Evolutionary conservation across 2,888 invertebrate genomes (phyloP).

Genomic region (Eupithecia exiguata): DNA sequence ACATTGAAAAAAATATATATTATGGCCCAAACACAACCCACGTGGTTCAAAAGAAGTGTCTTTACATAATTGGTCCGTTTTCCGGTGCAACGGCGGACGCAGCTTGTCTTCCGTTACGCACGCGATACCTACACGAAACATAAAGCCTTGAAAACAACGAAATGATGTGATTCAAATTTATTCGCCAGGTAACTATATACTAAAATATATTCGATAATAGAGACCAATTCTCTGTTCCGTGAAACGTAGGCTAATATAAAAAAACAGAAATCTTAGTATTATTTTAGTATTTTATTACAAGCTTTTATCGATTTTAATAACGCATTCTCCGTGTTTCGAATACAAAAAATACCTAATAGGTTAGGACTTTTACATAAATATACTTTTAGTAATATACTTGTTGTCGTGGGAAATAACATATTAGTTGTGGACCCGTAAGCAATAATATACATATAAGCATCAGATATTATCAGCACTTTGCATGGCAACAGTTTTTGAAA

Average conservation of each 20-base stretch:
- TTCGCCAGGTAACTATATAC: background rate
- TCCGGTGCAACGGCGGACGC: slow-evolving; percentile 64
- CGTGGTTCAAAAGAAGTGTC: slow-evolving; percentile 45
- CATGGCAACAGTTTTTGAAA: background rate
- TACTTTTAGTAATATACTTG: background rate
- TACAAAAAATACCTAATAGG: background rate
- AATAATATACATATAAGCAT: no score
- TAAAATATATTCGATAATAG: background rate
- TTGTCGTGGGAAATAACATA: background rate
- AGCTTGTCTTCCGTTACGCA: slow-evolving; percentile 67
- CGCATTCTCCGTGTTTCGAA: background rate
- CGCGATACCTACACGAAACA: slow-evolving; percentile 35
- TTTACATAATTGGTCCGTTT: slow-evolving; percentile 50
- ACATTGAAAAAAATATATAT: slow-evolving; percentile 1
- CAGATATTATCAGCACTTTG: background rate
- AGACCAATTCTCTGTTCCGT: background rate
- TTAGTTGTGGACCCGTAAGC: background rate
- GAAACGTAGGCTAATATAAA: background rate
- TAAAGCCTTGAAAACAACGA: slow-evolving; percentile 12
- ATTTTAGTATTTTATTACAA: background rate
- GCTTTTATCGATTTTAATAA: background rate
- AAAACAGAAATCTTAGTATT: background rate
- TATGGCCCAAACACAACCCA: slow-evolving; percentile 19
- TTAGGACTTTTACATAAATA: background rate
- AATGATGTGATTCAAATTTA: background rate